Evolutionary conservation across 1,140 invertebrate genomes (phyloP).

Genomic region (Danaus plexippus): DNA sequence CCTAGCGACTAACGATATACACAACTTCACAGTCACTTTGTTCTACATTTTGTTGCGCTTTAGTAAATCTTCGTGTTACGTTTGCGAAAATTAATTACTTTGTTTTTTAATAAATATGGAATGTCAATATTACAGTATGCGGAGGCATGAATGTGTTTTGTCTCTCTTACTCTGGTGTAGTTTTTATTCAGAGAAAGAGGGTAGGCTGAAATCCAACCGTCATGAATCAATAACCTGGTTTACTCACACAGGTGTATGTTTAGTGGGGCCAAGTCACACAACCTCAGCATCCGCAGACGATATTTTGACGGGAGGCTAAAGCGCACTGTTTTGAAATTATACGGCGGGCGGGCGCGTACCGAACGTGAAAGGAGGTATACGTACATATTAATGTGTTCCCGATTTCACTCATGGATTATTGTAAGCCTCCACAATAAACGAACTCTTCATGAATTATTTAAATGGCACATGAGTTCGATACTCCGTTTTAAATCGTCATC

Average conservation of each 20-base stretch:
- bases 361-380: slow-evolving; percentile 12
- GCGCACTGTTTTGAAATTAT: slow-evolving; percentile 52
- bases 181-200: slow-evolving; percentile 60
- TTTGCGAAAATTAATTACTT: neutral
- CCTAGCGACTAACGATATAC: neutral
- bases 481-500: no score
- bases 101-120: slow-evolving; percentile 12
- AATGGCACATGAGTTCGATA: slow-evolving; percentile 2
- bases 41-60: no score
- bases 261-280: slow-evolving; percentile 51
- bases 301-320: slow-evolving; percentile 61
- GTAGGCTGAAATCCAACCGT: slow-evolving; percentile 57
- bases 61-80: no score
- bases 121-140: slow-evolving; percentile 9
- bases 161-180: slow-evolving; percentile 49
- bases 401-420: slow-evolving; percentile 16
- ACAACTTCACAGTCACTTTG: no score
- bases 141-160: slow-evolving; percentile 9
- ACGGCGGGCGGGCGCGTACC: slow-evolving; percentile 21
- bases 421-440: slow-evolving; percentile 13
- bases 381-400: slow-evolving; percentile 18
- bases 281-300: slow-evolving; percentile 43
- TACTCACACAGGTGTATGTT: slow-evolving; percentile 50
- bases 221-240: slow-evolving; percentile 67
- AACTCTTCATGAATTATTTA: slow-evolving; percentile 14